Base-by-base conservation (phyloP, 2,888 invertebrate genomes). In the Drosophila peninsularis region DNA sequence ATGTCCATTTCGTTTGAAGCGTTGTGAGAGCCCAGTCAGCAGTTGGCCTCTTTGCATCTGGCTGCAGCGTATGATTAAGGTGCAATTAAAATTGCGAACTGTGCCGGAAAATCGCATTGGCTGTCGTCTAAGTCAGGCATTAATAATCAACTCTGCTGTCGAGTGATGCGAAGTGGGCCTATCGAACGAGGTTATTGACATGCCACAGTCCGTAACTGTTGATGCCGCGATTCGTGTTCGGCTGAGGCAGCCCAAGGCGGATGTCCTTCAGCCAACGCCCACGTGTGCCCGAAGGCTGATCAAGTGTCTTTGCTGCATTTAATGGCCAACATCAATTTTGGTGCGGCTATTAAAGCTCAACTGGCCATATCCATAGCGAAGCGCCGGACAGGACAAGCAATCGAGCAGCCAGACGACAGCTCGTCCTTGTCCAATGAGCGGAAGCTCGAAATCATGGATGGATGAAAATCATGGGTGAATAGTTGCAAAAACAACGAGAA, bases 31-130 rank as follows among this genome's bases (percentile, higher is more conserved):
- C 17, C n/a, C 7, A 21, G 75, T 7, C 47, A 32, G 80, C 68
- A 77, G 78, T 63, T 78, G 70, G 50, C 63, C 70, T 67, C 54
- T 9, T 78, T 67, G 57, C 64, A 69, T 78, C 45, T 36, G 10
- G 17, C n/a, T 34, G 24, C 19, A 34, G 42, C 7, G 53, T 42
- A 32, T 68, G 62, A 67, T 76, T 65, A 56, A 52, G 47, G 50
- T 61, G 80, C 73, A 88, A 86, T 86, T 83, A 82, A 75, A 82
- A 77, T 71, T 70, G 83, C 53, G 53, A 83, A 80, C 55, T 73
- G 71, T 77, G 55, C 54, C 66, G 71, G 68, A 74, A 85, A 88
- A 85, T 88, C 57, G 68, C 74, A 74, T 83, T 74, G 71, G 34
- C 66, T 49, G 77, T 53, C 66, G 55, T 56, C 62, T 37, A 56